Evolutionary conservation across 1,140 invertebrate genomes (phyloP).

Genomic region (Caenorhabditis latens): DNA sequence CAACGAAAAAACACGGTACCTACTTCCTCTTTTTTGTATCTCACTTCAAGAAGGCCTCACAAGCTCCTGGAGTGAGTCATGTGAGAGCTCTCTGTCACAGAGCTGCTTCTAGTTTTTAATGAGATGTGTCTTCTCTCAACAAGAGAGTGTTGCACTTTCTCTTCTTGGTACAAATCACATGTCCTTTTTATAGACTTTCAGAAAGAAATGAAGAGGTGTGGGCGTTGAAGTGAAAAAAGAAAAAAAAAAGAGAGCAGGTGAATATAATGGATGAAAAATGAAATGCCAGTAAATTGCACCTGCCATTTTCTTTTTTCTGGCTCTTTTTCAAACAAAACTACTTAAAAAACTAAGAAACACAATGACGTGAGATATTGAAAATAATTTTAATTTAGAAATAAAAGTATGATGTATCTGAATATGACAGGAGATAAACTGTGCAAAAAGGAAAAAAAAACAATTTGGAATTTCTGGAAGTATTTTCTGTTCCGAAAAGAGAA

Average conservation of each 20-base stretch:
- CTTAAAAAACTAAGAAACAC: neutral
- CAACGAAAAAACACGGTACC: neutral
- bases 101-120: conserved; percentile 21
- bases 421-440: neutral
- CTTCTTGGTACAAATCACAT: conserved; percentile 28
- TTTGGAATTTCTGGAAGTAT: too few relatives aligned
- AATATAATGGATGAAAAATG: neutral
- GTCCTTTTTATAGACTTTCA: conserved; percentile 4
- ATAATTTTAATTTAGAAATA: too few relatives aligned
- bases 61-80: neutral
- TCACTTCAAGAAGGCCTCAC: neutral
- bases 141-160: conserved; percentile 13
- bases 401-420: too few relatives aligned
- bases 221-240: neutral
- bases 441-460: too few relatives aligned
- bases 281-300: conserved; percentile 34
- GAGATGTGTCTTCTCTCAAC: neutral
- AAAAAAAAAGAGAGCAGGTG: neutral
- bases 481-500: too few relatives aligned
- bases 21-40: neutral
- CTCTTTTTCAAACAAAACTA: neutral
- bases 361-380: neutral
- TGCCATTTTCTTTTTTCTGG: neutral
- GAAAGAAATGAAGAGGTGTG: neutral
- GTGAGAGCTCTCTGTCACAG: conserved; percentile 12